phyloP scores from a whole-genome alignment of 2,797 vertebrate species.

The Sebastes hubbsi region DNA sequence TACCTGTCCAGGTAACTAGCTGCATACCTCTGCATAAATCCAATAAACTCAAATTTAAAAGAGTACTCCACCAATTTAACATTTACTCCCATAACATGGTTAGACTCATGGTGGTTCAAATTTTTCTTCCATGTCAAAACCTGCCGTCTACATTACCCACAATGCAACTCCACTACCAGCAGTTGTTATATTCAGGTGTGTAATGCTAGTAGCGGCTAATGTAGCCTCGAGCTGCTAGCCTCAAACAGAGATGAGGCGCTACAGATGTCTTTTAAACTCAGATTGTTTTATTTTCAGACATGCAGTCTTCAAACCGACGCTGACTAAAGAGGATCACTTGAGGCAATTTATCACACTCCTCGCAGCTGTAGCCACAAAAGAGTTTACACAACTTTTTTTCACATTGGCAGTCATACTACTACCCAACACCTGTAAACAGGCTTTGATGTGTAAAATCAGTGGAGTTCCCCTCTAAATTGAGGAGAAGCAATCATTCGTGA shows the following conservation, averaged over 20 bases:
- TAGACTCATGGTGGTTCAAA: no score
- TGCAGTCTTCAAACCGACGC: neutral
- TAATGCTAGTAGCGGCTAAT: no score
- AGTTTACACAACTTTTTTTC: neutral
- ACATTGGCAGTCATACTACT: no score
- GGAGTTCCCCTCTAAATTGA: slow-evolving; percentile 18
- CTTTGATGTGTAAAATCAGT: neutral
- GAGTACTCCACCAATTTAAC: no score
- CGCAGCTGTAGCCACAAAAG: neutral
- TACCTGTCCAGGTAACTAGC: no score
- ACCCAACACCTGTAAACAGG: neutral
- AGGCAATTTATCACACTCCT: neutral
- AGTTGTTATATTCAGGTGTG: no score
- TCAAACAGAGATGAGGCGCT: neutral
- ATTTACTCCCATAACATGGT: no score
- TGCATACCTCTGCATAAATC: neutral
- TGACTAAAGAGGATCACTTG: neutral
- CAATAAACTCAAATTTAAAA: neutral
- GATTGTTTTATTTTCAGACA: neutral
- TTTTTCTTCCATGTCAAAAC: no score
- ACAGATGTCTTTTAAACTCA: neutral
- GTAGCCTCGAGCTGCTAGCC: neutral
- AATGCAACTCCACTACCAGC: no score
- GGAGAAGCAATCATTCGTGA: neutral
- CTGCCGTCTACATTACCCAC: no score